Conservation (phyloP, 2,888 invertebrate species). For the Ophion costatus region DNA sequence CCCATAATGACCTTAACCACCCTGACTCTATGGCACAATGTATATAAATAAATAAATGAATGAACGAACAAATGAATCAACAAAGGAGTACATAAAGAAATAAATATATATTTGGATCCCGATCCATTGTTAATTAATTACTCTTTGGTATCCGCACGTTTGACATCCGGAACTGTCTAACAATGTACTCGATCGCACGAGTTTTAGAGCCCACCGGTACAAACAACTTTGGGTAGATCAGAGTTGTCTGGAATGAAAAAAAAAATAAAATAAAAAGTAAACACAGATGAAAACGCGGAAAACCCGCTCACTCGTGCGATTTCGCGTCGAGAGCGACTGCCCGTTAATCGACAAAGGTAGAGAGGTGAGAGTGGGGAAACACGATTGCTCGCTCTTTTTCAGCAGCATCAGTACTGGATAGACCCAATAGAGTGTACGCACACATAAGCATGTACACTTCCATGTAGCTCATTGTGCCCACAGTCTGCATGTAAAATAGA, state of each 20-base stretch:
- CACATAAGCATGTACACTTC: no score
- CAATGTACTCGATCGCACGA: background rate
- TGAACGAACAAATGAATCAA: no score
- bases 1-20: no score
- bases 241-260: background rate
- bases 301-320: conserved; percentile 22
- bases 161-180: no score
- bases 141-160: no score
- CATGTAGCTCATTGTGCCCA: no score
- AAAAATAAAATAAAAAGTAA: background rate
- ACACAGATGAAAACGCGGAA: background rate
- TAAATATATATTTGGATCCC: no score
- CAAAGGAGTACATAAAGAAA: no score
- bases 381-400: conserved; percentile 60
- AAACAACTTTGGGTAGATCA: background rate
- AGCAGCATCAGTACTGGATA: conserved; percentile 37
- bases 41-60: no score
- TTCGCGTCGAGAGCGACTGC: conserved; percentile 31
- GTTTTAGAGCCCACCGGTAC: conserved; percentile 12
- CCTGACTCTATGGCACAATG: no score
- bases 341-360: conserved; percentile 29
- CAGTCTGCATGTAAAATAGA: background rate
- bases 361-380: conserved; percentile 44
- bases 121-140: no score
- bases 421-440: conserved; percentile 15